phyloP scores from a whole-genome alignment of 2,113 vertebrate genomes.

The Holacanthus passer region DNA sequence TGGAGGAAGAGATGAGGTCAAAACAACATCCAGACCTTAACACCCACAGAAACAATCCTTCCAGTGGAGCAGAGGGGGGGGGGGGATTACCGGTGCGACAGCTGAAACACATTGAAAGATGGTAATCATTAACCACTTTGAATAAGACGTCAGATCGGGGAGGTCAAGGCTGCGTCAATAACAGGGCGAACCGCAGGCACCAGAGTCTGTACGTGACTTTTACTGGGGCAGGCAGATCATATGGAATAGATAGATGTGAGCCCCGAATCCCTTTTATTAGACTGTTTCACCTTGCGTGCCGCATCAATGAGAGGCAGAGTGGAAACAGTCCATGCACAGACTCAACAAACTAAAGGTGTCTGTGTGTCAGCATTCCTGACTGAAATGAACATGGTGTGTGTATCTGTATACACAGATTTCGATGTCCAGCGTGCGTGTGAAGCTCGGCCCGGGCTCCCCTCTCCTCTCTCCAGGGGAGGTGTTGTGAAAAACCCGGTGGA shows the following conservation, averaged over 20 bases:
- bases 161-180: slow-evolving; percentile 73
- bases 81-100: slow-evolving; percentile 51
- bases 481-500: slow-evolving; percentile 72
- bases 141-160: slow-evolving; percentile 78
- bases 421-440: slow-evolving; percentile 61
- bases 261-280: slow-evolving; percentile 71
- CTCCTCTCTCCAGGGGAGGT: slow-evolving; percentile 65
- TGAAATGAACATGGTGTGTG: slow-evolving; percentile 34
- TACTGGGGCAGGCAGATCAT: slow-evolving; percentile 75
- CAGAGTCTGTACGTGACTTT: slow-evolving; percentile 73
- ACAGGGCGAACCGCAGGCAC: slow-evolving; percentile 53
- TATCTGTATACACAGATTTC: slow-evolving; percentile 29
- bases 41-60: slow-evolving; percentile 37
- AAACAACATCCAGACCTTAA: slow-evolving; percentile 43
- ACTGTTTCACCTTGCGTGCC: slow-evolving; percentile 66
- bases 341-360: slow-evolving; percentile 61
- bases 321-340: slow-evolving; percentile 67
- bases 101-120: slow-evolving; percentile 68
- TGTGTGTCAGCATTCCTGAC: slow-evolving; percentile 30
- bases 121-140: slow-evolving; percentile 77
- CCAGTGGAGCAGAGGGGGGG: background rate
- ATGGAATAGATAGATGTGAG: slow-evolving; percentile 85
- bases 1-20: slow-evolving; percentile 33
- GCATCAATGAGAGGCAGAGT: slow-evolving; percentile 65
- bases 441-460: slow-evolving; percentile 40